Conservation (phyloP, 2,888 invertebrate species). For the Gastracanthus pulcherrimus region DNA sequence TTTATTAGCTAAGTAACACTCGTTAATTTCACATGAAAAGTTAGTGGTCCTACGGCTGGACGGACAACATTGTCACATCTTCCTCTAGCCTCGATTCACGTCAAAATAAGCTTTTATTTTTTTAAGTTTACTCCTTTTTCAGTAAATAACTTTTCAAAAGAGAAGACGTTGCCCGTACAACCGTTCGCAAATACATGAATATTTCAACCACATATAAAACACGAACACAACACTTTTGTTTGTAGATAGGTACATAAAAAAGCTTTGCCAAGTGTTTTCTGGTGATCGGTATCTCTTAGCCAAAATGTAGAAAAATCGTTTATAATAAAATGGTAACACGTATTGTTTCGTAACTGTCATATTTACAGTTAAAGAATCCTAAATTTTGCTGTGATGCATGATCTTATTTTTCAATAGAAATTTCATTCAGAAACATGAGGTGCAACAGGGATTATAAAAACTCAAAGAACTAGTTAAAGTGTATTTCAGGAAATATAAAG, state of each 20-base stretch:
- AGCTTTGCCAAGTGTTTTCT: conserved; percentile 77
- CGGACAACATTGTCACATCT: conserved; percentile 56
- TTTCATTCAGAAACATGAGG: conserved; percentile 5
- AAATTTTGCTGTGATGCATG: neutral
- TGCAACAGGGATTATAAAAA: conserved; percentile 15
- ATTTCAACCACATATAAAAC: conserved; percentile 50
- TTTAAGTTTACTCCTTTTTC: conserved; percentile 55
- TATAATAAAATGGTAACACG: conserved; percentile 77
- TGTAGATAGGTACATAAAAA: conserved; percentile 74
- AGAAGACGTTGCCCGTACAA: conserved; percentile 50
- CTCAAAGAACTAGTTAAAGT: neutral
- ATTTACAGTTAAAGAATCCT: conserved; percentile 36
- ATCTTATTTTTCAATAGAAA: conserved; percentile 2
- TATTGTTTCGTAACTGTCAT: conserved; percentile 71
- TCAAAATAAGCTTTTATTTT: conserved; percentile 54
- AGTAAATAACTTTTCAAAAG: conserved; percentile 13
- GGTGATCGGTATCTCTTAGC: conserved; percentile 76
- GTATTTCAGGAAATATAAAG: neutral
- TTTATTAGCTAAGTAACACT: conserved; percentile 57
- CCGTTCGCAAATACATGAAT: conserved; percentile 58
- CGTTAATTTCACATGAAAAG: conserved; percentile 46
- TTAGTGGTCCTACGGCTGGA: conserved; percentile 58
- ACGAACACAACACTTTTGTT: conserved; percentile 68
- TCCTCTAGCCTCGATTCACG: conserved; percentile 22
- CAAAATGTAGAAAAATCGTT: conserved; percentile 76